Base-by-base conservation (phyloP, 2,888 invertebrate genomes). In the Drosophila affinis region DNA sequence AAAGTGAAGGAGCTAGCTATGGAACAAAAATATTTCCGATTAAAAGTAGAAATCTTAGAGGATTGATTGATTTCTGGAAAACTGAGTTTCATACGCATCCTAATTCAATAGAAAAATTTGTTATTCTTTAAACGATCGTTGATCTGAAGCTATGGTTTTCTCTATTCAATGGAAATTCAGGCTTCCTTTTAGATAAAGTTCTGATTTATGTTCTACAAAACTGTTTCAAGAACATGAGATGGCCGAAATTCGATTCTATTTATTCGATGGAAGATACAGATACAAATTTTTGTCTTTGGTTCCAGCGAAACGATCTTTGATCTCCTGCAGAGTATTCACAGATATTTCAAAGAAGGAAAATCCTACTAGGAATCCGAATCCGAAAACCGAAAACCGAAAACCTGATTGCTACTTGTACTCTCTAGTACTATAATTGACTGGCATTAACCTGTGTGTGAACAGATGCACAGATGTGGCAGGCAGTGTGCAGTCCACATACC, bases 401-500 rank as follows among this genome's bases (percentile, higher is more conserved):
- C 65, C 65, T 67, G 67, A 64, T 64, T 64, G 45, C 44, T 32
- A 48, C 34, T 34, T 5, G 34, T 34, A 34, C 44, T 17, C 61
- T 52, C 51, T 27, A 21, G 48, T 54, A 21, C 55, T 32, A 55
- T 65, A 65, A 65, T 65, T 57, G 67, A 68, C 67, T 68, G 67
- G 47, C 64, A 65, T 65, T 65, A 51, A 51, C 67, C 64, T 64
- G 55, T 27, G 44, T 34, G 63, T 39, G 34, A 27, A 14, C 49
- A 24, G 53, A 53, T 53, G 39, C 64, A 51, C 68, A 65, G 65
- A 65, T 68, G 39, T 39, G 65, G 65, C 64, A 56, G 55, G 55
- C 63, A 47, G 54, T 53, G 48, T 39, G 53, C 64, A 54, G 21
- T 49, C 32, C 65, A 45, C 65, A 65, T 63, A 55, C 54, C 65